Evolutionary conservation across 2,888 invertebrate species (phyloP), one percentile per base, ranked within the genome.

Genomic region (Smittia sp.): DNA sequence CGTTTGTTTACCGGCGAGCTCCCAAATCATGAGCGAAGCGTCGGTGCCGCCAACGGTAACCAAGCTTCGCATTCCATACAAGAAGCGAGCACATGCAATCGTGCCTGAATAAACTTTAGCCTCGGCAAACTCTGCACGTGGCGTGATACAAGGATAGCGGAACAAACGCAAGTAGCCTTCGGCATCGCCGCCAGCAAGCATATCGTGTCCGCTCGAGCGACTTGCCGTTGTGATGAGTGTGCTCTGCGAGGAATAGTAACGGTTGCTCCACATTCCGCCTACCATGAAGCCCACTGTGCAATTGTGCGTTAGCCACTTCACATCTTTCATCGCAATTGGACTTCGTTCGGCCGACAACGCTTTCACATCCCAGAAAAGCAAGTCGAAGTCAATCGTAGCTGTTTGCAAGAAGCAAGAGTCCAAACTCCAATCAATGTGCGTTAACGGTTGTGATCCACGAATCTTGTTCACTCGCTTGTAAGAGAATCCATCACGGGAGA

Each of bases 301-400:
- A 78, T 93, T 94, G 78, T 92, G 91, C 0, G 93, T 91, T 76
- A 91, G 87, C 94, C 94, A 95, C 81, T 93, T 93, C 1, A 92
- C 90, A 79, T 94, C 94, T 80, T 94, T 93, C 92, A 94, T 93
- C 1, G 92, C 92, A 75, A 93, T 86, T 1, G 93, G 92, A 80
- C 93, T 93, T 79, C 93, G 93, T 79, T 94, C 93, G 7, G 92
- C 91, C 1, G 93, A 90, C 69, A 94, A 82, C 0, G 93, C 89
- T 81, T 93, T 92, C n/a, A 94, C 90, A 79, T 94, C 94, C 94
- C 95, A 96, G 82, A 93, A 95, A 3, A 91, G 86, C 69, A 94
- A 83, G 80, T 96, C 95, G 77, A 93, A 94, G 80, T 96, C 95
- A 74, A 92, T 91, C 15, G 95, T 93, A 72, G 93, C 93, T 0